These are phyloP conservation scores for Melanophora roralis DNA, from an alignment of 2,888 invertebrate species.

Conservation along the genomic window DNA sequence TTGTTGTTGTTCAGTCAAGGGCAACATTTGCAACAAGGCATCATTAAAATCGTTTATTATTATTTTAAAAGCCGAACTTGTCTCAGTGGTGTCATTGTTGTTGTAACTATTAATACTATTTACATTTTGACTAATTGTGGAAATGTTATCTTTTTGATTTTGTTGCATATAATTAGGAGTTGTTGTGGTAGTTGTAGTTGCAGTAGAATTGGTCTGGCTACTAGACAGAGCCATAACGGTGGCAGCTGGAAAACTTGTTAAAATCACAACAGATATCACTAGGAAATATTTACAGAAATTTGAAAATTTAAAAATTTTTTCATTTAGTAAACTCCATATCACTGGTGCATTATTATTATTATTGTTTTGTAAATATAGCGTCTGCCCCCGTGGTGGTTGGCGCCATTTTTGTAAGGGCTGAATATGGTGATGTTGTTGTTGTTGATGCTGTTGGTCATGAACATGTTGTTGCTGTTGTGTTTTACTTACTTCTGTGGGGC, in stretches of 20 bases:
- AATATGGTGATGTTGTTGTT: slow-evolving; percentile 27
- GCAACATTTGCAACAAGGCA: slow-evolving; percentile 63
- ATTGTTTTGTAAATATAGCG: slow-evolving; percentile 15
- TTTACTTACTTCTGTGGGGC: slow-evolving; percentile 38
- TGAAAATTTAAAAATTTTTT: slow-evolving; percentile 55
- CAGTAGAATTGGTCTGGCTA: slow-evolving; percentile 39
- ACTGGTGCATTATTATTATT: slow-evolving; percentile 38
- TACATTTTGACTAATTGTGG: slow-evolving; percentile 67
- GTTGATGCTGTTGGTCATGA: slow-evolving; percentile 8
- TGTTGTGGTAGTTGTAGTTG: slow-evolving; percentile 31
- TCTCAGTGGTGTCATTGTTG: slow-evolving; percentile 56
- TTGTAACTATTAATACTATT: slow-evolving; percentile 64
- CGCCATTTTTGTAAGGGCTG: slow-evolving; percentile 61
- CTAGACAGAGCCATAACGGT: slow-evolving; percentile 50
- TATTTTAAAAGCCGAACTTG: slow-evolving; percentile 65
- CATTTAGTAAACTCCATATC: slow-evolving; percentile 55
- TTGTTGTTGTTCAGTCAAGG: slow-evolving; percentile 34
- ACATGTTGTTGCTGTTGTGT: not conserved
- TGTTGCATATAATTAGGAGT: not conserved
- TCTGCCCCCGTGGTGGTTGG: slow-evolving; percentile 61
- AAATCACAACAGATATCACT: slow-evolving; percentile 57
- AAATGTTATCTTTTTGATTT: slow-evolving; percentile 36
- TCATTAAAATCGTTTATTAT: slow-evolving; percentile 69
- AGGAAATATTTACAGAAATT: slow-evolving; percentile 66
- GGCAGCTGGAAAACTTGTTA: slow-evolving; percentile 51